A percentile compares a stretch with the other conserved stretches of the same genome.
These are phyloP conservation scores for Rhabditoides inermis DNA, from an alignment of 2,888 invertebrate species.

Conservation along the genomic window DNA sequence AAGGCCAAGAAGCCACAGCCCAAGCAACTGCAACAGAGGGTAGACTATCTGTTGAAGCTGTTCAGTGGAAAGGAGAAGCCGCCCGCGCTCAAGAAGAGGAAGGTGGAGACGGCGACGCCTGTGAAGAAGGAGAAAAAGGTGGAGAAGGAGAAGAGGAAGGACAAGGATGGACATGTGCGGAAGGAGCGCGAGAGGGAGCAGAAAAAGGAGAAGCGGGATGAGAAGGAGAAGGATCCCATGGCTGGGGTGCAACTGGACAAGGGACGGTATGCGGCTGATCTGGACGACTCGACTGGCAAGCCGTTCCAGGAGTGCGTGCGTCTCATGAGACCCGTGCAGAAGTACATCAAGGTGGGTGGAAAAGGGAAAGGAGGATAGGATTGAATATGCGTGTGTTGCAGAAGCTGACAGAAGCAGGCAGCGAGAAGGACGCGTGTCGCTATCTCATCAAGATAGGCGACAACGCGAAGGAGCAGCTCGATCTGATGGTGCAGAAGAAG, in stretches of 20 bases:
- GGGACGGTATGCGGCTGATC: slow-evolving; percentile 15
- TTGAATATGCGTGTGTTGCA: too few species aligned
- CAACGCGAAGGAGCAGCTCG: slow-evolving; percentile 19
- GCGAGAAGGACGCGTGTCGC: too few species aligned
- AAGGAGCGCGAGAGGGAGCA: too few species aligned
- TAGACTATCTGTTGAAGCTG: slow-evolving; percentile 80
- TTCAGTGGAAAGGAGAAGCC: slow-evolving; percentile 30
- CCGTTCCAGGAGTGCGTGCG: slow-evolving; percentile 40
- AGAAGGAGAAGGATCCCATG: not conserved
- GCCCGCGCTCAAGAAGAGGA: slow-evolving; percentile 16
- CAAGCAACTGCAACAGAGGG: slow-evolving; percentile 83
- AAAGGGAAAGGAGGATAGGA: not conserved
- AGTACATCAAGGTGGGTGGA: slow-evolving; percentile 37
- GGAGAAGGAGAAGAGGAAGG: too few species aligned
- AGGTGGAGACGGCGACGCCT: slow-evolving; percentile 15
- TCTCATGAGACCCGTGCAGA: slow-evolving; percentile 38
- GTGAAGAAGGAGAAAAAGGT: slow-evolving; percentile 22
- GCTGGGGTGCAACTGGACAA: not conserved
- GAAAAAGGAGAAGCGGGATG: slow-evolving; percentile 16
- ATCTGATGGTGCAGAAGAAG: slow-evolving; percentile 14
- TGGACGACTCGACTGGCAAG: slow-evolving; percentile 22
- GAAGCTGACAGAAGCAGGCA: too few species aligned
- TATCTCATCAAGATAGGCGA: slow-evolving; percentile 27
- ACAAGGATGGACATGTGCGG: slow-evolving; percentile 18
- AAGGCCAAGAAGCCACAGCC: slow-evolving; percentile 78